Conservation (phyloP, 2,113 vertebrate genomes). For the Talpa occidentalis region DNA sequence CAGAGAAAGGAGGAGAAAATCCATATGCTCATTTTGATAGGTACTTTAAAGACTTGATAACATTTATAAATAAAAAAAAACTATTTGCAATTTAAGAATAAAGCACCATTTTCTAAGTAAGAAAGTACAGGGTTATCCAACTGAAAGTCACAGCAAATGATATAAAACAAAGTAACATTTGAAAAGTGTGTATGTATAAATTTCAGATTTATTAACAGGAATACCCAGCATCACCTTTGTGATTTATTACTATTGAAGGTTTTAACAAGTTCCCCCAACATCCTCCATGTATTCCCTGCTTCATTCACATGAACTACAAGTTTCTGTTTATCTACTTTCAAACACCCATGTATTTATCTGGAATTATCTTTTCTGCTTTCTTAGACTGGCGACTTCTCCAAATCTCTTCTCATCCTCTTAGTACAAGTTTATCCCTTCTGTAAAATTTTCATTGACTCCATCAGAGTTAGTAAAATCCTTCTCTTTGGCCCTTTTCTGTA, state of each 20-base stretch:
- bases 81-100: neutral
- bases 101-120: neutral
- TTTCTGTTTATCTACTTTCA: neutral
- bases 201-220: neutral
- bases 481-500: constrained; percentile 1
- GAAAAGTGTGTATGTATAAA: neutral
- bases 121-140: neutral
- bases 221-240: neutral
- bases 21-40: neutral
- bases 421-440: neutral
- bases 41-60: neutral
- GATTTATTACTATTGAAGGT: neutral
- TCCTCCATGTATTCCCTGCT: neutral
- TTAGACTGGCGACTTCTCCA: neutral
- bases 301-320: neutral
- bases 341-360: neutral
- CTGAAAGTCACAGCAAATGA: neutral
- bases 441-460: neutral
- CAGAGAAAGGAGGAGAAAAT: too few species aligned
- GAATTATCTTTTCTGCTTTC: neutral
- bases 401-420: neutral
- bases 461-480: constrained; percentile 18
- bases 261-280: neutral
- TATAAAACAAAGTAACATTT: neutral
- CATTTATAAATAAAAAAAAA: neutral